Percentiles rank a stretch among this genome's conserved stretches.
phyloP scores from a whole-genome alignment of 2,113 vertebrate species.

The Galeopterus variegatus region DNA sequence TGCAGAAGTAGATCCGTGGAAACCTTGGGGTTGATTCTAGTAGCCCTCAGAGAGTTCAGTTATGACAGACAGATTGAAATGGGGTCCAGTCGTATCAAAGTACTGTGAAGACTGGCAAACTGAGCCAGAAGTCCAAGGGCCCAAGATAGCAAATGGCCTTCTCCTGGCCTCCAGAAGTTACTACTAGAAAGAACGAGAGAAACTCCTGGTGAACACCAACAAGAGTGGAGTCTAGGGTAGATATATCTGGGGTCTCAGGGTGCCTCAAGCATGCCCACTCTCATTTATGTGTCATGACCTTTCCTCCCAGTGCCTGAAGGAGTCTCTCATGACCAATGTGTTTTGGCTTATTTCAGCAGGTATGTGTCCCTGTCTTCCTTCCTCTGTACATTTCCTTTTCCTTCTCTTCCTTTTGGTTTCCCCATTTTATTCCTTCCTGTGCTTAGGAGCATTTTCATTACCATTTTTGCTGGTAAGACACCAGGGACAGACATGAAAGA shows the following conservation, averaged over 20 bases:
- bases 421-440: slow-evolving; percentile 41
- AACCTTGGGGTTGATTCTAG: background rate
- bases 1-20: background rate
- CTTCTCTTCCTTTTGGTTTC: background rate
- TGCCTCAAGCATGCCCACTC: background rate
- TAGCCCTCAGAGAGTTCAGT: background rate
- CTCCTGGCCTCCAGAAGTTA: background rate
- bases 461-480: slow-evolving; percentile 33
- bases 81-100: background rate
- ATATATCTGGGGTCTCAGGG: accelerated
- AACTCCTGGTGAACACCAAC: background rate
- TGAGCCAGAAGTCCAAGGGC: background rate
- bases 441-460: slow-evolving; percentile 20
- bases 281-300: accelerated
- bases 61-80: background rate
- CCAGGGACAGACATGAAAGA: slow-evolving; percentile 61
- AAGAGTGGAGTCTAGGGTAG: too few relatives aligned
- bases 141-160: background rate
- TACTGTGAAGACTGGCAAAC: background rate
- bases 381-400: background rate
- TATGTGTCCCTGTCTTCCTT: accelerated
- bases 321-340: accelerated
- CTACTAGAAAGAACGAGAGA: background rate
- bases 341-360: background rate
- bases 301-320: accelerated